A percentile compares a stretch with the other conserved stretches of the same genome.
Evolutionary conservation across 2,113 vertebrate genomes (phyloP).

Genomic region (Gymnarchus niloticus): DNA sequence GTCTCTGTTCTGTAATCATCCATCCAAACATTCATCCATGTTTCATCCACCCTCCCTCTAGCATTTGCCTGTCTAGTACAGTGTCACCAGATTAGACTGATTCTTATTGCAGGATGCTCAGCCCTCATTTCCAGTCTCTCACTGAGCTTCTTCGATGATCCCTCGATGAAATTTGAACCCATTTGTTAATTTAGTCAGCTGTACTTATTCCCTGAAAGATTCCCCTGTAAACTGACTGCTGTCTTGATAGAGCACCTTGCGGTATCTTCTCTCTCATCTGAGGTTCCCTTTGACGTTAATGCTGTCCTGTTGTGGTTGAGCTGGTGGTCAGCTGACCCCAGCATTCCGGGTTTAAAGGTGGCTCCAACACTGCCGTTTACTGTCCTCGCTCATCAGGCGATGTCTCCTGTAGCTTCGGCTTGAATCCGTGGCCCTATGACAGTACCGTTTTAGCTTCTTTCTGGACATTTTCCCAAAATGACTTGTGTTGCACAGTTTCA

Average conservation of each 20-base stretch:
- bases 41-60: no score
- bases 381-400: not conserved
- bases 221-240: not conserved
- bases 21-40: not conserved
- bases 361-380: not conserved
- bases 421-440: not conserved
- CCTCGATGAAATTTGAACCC: not conserved
- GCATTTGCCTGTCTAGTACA: not conserved
- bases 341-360: not conserved
- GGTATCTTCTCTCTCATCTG: not conserved
- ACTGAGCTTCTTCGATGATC: no score
- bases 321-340: not conserved
- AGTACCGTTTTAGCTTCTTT: not conserved
- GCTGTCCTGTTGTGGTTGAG: not conserved
- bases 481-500: not conserved
- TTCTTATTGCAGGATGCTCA: not conserved
- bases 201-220: not conserved
- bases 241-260: not conserved
- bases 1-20: not conserved
- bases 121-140: not conserved
- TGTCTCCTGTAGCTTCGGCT: not conserved
- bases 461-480: not conserved
- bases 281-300: not conserved
- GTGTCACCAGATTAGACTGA: not conserved
- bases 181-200: not conserved